A percentile compares a stretch with the other conserved stretches of the same genome.
Conservation (phyloP, 2,113 vertebrate genomes). For the Pungitius pungitius region DNA sequence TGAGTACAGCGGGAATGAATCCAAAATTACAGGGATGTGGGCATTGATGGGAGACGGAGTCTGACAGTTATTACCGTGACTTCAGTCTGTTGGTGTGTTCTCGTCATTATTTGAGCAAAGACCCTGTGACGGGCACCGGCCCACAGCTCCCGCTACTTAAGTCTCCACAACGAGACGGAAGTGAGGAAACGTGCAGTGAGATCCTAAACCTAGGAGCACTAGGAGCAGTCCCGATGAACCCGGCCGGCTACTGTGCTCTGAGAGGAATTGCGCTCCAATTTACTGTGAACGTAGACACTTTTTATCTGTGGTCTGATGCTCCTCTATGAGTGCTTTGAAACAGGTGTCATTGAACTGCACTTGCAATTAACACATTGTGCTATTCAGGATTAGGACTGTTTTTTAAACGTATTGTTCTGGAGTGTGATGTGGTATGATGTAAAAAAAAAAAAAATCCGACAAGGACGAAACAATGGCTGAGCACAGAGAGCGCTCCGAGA, state of each 20-base stretch:
- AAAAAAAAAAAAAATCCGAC: not conserved
- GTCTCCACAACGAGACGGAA: conserved; percentile 60
- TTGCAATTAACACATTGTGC: not conserved
- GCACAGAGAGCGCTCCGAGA: not conserved
- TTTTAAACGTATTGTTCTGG: not conserved
- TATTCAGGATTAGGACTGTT: not conserved
- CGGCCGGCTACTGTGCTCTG: no score
- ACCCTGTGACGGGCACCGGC: conserved; percentile 65
- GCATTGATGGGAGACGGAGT: conserved; percentile 65
- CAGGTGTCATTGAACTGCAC: not conserved
- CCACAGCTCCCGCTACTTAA: conserved; percentile 59
- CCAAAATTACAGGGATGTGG: conserved; percentile 70
- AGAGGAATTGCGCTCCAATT: conserved; percentile 28
- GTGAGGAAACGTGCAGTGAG: conserved; percentile 57
- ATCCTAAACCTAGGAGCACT: conserved; percentile 71
- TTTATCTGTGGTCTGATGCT: conserved; percentile 6
- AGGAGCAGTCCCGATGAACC: conserved; percentile 56
- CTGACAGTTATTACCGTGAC: conserved; percentile 72
- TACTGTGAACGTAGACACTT: conserved; percentile 30
- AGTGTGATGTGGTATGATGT: not conserved
- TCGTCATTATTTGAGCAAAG: conserved; percentile 73
- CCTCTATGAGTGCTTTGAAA: not conserved
- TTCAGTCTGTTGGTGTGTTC: conserved; percentile 61
- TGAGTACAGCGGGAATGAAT: conserved; percentile 62
- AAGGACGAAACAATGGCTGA: not conserved